phyloP scores from a whole-genome alignment of 2,888 invertebrate species.

The Dolomedes plantarius region DNA sequence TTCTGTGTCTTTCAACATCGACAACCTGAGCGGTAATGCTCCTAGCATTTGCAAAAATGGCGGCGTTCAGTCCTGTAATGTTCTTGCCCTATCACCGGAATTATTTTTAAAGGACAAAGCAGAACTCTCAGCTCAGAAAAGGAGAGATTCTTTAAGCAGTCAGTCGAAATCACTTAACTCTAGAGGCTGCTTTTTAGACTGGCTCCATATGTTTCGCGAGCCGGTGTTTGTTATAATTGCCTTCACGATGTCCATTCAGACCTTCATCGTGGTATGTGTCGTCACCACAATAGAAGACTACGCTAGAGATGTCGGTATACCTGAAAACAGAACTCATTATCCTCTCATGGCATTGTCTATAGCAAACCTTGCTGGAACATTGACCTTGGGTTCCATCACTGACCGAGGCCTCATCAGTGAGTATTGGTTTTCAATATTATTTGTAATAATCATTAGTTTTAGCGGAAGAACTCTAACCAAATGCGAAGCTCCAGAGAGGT shows the following conservation, averaged over 20 bases:
- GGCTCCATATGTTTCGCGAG: constrained; percentile 42
- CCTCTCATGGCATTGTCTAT: constrained; percentile 67
- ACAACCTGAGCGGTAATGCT: too few relatives aligned
- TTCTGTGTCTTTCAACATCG: too few relatives aligned
- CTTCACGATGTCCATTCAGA: constrained; percentile 42
- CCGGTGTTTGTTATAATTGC: constrained; percentile 55
- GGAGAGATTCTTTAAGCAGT: too few relatives aligned
- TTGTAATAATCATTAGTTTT: too few relatives aligned
- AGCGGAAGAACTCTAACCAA: too few relatives aligned
- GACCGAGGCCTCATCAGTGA: constrained; percentile 57
- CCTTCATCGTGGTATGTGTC: constrained; percentile 60
- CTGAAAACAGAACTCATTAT: constrained; percentile 46
- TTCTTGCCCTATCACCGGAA: too few relatives aligned
- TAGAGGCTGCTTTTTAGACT: constrained; percentile 27
- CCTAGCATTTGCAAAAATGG: too few relatives aligned
- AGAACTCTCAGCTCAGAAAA: too few relatives aligned
- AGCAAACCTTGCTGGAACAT: constrained; percentile 71
- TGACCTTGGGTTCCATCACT: constrained; percentile 68
- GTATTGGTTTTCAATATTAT: constrained; percentile 6
- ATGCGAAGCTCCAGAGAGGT: too few relatives aligned
- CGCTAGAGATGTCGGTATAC: constrained; percentile 67
- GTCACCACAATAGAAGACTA: constrained; percentile 72
- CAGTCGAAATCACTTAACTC: too few relatives aligned
- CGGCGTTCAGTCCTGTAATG: too few relatives aligned
- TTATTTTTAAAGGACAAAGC: too few relatives aligned